A percentile compares a stretch with the other conserved stretches of the same genome.
These are phyloP conservation scores for Anthophora plumipes DNA, from an alignment of 2,888 invertebrate genomes.

Conservation along the genomic window DNA sequence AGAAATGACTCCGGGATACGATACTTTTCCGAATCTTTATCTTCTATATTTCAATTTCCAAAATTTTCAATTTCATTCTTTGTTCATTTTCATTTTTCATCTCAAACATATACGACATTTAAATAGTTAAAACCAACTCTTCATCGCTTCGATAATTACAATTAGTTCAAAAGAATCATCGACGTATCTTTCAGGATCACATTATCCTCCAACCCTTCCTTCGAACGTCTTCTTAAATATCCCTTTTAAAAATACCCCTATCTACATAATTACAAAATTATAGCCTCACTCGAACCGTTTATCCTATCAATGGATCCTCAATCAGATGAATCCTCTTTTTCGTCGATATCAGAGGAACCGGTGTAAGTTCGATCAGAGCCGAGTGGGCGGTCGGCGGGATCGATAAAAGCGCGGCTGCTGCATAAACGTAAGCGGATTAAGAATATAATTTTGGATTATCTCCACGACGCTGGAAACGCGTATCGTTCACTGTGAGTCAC, in stretches of 20 bases:
- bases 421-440: slow-evolving; percentile 70
- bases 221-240: no score
- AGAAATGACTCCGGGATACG: not conserved
- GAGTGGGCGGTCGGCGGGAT: slow-evolving; percentile 37
- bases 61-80: no score
- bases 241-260: not conserved
- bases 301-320: not conserved
- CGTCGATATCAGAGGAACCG: slow-evolving; percentile 7
- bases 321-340: slow-evolving; percentile 36
- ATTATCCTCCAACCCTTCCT: no score
- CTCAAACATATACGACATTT: no score
- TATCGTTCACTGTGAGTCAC: slow-evolving; percentile 58
- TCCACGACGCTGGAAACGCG: slow-evolving; percentile 27
- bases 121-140: no score
- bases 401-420: slow-evolving; percentile 54
- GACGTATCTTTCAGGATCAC: no score
- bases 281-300: not conserved
- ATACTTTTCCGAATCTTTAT: not conserved
- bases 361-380: slow-evolving; percentile 24
- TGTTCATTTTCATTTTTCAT: no score
- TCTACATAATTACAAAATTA: not conserved
- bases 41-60: no score
- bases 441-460: slow-evolving; percentile 70
- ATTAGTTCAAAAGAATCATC: no score
- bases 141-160: no score